A percentile compares a stretch with the other conserved stretches of the same genome.
Evolutionary conservation across 2,113 vertebrate species (phyloP).

Genomic region (Bufo gargarizans): DNA sequence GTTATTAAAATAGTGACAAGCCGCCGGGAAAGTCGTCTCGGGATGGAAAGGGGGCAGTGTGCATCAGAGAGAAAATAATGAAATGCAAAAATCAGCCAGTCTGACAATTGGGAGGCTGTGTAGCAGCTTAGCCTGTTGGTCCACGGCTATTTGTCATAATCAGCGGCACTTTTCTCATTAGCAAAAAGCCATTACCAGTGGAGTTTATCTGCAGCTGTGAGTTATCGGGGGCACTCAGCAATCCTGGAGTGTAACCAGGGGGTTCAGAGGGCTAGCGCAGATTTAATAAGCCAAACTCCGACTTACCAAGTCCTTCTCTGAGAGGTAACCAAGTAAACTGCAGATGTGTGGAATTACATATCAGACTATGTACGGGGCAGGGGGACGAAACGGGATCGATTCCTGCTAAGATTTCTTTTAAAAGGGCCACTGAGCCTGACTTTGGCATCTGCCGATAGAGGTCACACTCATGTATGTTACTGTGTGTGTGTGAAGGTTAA

Average conservation of each 20-base stretch:
- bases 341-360: not conserved
- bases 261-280: slow-evolving; percentile 69
- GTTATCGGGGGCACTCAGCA: slow-evolving; percentile 83
- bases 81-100: slow-evolving; percentile 87
- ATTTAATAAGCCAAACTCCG: slow-evolving; percentile 80
- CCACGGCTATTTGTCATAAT: slow-evolving; percentile 93
- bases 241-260: slow-evolving; percentile 77
- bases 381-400: not conserved
- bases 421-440: not conserved
- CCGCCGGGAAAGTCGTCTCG: slow-evolving; percentile 69
- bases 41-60: slow-evolving; percentile 75
- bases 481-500: too few species aligned
- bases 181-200: slow-evolving; percentile 93
- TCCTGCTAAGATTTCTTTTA: not conserved
- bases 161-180: slow-evolving; percentile 96
- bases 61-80: slow-evolving; percentile 86
- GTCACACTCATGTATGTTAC: too few species aligned
- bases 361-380: not conserved
- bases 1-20: slow-evolving; percentile 81
- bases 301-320: slow-evolving; percentile 73
- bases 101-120: slow-evolving; percentile 87
- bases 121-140: slow-evolving; percentile 96
- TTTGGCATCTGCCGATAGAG: too few species aligned
- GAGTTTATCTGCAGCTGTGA: slow-evolving; percentile 86
- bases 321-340: slow-evolving; percentile 64